Evolutionary conservation across 1,140 invertebrate species (phyloP).

Genomic region (Drosophila arizonae): DNA sequence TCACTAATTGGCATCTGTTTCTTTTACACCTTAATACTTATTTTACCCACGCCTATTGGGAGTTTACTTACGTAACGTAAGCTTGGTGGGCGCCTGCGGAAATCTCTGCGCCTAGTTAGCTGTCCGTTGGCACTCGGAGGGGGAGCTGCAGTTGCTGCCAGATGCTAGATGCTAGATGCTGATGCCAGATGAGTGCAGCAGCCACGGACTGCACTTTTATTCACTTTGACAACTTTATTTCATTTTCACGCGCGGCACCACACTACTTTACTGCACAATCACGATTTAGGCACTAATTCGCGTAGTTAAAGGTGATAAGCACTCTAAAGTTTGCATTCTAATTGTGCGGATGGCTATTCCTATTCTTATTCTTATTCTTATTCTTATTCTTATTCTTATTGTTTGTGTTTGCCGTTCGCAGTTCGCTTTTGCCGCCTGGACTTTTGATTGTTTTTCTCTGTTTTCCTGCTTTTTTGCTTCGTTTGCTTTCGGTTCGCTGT

Average conservation of each 20-base stretch:
- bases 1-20: constrained; percentile 23
- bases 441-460: constrained; percentile 20
- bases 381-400: constrained; percentile 40
- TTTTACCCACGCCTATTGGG: background rate
- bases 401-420: constrained; percentile 23
- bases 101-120: background rate
- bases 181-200: constrained; percentile 12
- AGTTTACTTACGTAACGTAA: constrained; percentile 32
- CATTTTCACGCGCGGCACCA: constrained; percentile 29
- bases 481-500: constrained; percentile 38
- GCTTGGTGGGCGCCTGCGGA: constrained; percentile 6
- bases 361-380: constrained; percentile 22
- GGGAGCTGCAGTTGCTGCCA: background rate
- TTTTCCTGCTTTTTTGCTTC: constrained; percentile 12
- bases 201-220: constrained; percentile 11
- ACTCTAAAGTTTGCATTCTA: constrained; percentile 15
- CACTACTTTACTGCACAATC: background rate
- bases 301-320: background rate
- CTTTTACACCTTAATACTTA: background rate
- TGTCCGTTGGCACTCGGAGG: background rate
- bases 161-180: background rate
- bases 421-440: constrained; percentile 14
- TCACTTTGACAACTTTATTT: background rate
- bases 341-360: constrained; percentile 34
- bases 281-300: constrained; percentile 10